Percentiles rank a stretch among this genome's conserved stretches.
Conservation (phyloP, 2,888 invertebrate genomes). For the Noctua janthe region DNA sequence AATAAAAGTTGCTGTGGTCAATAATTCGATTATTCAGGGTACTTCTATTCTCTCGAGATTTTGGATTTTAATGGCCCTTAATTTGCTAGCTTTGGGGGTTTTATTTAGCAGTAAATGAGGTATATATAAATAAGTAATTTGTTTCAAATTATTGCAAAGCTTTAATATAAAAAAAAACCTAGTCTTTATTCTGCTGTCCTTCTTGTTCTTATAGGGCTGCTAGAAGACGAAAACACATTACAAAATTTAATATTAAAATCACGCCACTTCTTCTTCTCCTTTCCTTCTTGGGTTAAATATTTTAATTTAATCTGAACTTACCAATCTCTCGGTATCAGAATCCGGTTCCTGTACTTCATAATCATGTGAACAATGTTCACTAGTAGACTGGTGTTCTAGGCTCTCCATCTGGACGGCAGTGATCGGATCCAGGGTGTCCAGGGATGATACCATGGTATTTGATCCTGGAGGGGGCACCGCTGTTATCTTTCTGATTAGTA, state of each 20-base stretch:
- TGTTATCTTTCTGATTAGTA: conserved; percentile 90
- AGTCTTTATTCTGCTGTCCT: background rate
- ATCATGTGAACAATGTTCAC: conserved; percentile 86
- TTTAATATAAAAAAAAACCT: background rate
- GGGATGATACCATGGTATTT: conserved; percentile 95
- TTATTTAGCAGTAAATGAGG: background rate
- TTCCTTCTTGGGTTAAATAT: background rate
- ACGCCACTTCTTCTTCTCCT: conserved; percentile 10
- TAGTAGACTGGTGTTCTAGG: conserved; percentile 85
- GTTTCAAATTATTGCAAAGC: background rate
- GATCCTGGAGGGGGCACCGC: conserved; percentile 92
- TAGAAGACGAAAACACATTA: background rate
- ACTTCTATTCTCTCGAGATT: background rate
- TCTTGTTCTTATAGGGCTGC: background rate
- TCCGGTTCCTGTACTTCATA: conserved; percentile 88
- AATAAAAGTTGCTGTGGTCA: background rate
- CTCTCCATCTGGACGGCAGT: conserved; percentile 89
- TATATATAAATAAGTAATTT: background rate
- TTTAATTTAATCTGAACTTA: conserved; percentile 70
- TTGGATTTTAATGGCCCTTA: background rate
- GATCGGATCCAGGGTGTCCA: conserved; percentile 92
- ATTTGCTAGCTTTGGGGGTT: background rate
- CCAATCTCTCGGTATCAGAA: conserved; percentile 87
- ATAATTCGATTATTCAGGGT: background rate
- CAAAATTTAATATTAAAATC: background rate